These are phyloP conservation scores for Grallaria varia DNA, from an alignment of 2,113 vertebrate genomes.

Conservation along the genomic window DNA sequence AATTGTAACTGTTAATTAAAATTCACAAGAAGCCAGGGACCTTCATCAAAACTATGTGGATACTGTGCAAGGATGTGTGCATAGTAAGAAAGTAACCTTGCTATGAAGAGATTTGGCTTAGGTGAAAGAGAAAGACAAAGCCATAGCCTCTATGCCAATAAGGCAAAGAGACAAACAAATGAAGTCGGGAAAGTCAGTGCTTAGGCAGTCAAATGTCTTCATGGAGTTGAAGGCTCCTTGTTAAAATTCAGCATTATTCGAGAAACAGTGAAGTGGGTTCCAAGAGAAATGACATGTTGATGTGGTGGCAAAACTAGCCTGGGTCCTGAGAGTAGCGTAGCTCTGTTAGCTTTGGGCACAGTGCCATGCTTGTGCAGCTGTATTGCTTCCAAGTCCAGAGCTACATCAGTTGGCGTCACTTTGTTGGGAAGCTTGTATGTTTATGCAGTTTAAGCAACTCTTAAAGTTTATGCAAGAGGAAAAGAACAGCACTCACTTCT, in stretches of 20 bases:
- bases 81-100: neutral
- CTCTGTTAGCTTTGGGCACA: neutral
- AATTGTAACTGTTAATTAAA: neutral
- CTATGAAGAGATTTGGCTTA: neutral
- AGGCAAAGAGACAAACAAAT: neutral
- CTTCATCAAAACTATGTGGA: neutral
- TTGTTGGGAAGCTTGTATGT: neutral
- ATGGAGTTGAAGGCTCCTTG: neutral
- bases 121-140: neutral
- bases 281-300: neutral
- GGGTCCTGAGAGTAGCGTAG: neutral
- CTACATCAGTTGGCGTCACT: neutral
- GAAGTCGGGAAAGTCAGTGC: neutral
- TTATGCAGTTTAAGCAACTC: neutral
- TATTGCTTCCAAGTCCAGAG: neutral
- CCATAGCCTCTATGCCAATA: fast-evolving
- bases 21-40: neutral
- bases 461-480: neutral
- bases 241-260: neutral
- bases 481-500: neutral
- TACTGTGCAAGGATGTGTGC: neutral
- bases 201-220: neutral
- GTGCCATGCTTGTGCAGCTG: neutral
- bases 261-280: neutral
- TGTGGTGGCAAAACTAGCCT: neutral